A percentile compares a stretch with the other conserved stretches of the same genome.
phyloP scores from a whole-genome alignment of 2,797 vertebrate genomes.

The Danio kyathit region DNA sequence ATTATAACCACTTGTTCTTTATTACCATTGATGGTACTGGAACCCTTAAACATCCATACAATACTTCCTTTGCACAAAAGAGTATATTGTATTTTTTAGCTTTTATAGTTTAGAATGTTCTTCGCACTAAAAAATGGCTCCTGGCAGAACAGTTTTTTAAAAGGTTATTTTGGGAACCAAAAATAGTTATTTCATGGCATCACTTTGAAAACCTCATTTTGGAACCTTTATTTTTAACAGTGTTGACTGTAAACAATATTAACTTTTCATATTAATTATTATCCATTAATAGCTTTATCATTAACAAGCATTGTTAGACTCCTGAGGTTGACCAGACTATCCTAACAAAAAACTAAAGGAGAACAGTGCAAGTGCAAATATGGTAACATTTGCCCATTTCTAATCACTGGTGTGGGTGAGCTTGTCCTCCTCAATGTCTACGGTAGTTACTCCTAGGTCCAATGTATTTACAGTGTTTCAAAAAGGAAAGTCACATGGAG shows the following conservation, averaged over 20 bases:
- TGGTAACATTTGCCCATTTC: too few species aligned
- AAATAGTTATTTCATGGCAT: neutral
- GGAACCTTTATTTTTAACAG: neutral
- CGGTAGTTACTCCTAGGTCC: neutral
- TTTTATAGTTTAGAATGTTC: too few species aligned
- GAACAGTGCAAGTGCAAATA: too few species aligned
- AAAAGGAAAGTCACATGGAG: constrained; percentile 11
- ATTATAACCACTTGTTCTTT: too few species aligned
- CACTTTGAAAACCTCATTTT: neutral
- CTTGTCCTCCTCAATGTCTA: neutral
- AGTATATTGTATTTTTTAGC: too few species aligned
- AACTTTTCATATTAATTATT: too few species aligned
- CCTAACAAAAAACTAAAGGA: too few species aligned
- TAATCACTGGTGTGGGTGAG: neutral
- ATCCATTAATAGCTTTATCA: too few species aligned
- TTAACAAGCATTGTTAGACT: too few species aligned
- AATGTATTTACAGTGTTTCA: constrained; percentile 1
- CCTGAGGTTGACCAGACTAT: too few species aligned
- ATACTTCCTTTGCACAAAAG: neutral
- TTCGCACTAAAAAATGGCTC: neutral
- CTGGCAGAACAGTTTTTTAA: neutral
- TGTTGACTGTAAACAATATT: too few species aligned
- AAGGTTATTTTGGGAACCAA: neutral
- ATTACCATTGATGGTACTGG: too few species aligned
- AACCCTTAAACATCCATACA: neutral